These are phyloP conservation scores for Mastigias papua DNA, from an alignment of 30 jellyfish, hydroid and myxozoan genomes.

Conservation along the genomic window DNA sequence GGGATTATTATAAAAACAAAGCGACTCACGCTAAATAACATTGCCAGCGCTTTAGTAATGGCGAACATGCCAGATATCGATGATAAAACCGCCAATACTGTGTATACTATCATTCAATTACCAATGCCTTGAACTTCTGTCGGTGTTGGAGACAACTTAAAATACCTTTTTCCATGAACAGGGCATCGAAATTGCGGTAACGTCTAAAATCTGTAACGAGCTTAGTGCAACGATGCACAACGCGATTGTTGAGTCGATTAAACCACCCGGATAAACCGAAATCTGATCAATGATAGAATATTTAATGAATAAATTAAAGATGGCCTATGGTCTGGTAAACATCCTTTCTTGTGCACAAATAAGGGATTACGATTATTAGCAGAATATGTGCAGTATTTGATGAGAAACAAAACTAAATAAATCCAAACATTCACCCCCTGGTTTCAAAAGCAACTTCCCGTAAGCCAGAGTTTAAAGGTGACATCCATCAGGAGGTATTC, in stretches of 20 bases:
- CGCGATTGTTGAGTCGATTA: constrained; percentile 17
- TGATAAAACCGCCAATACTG: neutral
- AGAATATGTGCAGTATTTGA: constrained; percentile 14
- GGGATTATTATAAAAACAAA: constrained; percentile 2
- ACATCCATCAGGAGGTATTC: neutral
- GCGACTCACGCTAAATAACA: neutral
- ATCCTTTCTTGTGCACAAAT: constrained; percentile 41
- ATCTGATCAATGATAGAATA: constrained; percentile 46
- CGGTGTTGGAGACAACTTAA: neutral
- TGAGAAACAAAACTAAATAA: constrained; percentile 3
- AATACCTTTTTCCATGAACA: neutral
- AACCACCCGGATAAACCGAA: constrained; percentile 36
- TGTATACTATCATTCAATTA: neutral
- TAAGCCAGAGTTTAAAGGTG: neutral
- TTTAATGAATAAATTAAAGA: constrained; percentile 50
- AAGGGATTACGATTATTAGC: constrained; percentile 56
- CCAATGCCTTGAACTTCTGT: neutral
- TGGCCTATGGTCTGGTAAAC: constrained; percentile 29
- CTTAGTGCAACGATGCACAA: constrained; percentile 59
- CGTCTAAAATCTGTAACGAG: constrained; percentile 21
- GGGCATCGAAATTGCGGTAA: neutral
- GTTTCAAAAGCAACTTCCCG: neutral
- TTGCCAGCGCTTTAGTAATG: neutral
- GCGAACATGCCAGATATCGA: neutral
- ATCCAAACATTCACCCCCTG: constrained; percentile 1